Conservation (phyloP, 2,113 vertebrate species). For the Syrrhaptes paradoxus region DNA sequence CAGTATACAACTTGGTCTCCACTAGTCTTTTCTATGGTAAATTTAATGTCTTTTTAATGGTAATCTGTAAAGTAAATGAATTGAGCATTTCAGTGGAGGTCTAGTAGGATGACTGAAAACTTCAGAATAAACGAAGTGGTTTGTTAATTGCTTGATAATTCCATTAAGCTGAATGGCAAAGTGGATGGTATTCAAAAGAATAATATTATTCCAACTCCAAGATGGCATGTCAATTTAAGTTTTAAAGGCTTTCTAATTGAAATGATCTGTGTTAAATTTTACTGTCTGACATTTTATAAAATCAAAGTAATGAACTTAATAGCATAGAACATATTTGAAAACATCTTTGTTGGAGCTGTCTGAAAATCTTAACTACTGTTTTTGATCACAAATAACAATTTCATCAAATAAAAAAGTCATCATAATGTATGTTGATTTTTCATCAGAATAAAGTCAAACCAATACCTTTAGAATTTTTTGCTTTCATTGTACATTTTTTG, state of each 20-base stretch:
- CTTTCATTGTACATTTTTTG: background rate
- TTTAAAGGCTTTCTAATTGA: constrained; percentile 31
- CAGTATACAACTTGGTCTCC: background rate
- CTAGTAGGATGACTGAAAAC: constrained; percentile 39
- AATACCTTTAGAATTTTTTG: background rate
- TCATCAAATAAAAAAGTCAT: background rate
- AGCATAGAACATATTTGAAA: constrained; percentile 35
- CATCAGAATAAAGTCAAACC: background rate
- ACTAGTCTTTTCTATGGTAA: background rate
- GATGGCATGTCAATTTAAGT: background rate
- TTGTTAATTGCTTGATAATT: constrained; percentile 51
- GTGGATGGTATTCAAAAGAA: constrained; percentile 1
- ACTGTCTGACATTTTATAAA: constrained; percentile 18
- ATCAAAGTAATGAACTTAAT: constrained; percentile 46
- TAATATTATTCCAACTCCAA: background rate
- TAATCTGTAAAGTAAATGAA: constrained; percentile 34
- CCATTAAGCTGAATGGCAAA: constrained; percentile 58
- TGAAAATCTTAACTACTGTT: background rate
- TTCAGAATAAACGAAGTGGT: constrained; percentile 20
- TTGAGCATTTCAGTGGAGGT: constrained; percentile 2
- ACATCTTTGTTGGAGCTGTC: constrained; percentile 31
- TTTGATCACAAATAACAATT: constrained; percentile 10
- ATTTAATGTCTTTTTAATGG: constrained; percentile 47
- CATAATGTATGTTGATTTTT: background rate
- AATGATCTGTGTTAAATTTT: constrained; percentile 52